Conservation (phyloP, 2,797 vertebrate species). For the Paratrypauchen microcephalus region DNA sequence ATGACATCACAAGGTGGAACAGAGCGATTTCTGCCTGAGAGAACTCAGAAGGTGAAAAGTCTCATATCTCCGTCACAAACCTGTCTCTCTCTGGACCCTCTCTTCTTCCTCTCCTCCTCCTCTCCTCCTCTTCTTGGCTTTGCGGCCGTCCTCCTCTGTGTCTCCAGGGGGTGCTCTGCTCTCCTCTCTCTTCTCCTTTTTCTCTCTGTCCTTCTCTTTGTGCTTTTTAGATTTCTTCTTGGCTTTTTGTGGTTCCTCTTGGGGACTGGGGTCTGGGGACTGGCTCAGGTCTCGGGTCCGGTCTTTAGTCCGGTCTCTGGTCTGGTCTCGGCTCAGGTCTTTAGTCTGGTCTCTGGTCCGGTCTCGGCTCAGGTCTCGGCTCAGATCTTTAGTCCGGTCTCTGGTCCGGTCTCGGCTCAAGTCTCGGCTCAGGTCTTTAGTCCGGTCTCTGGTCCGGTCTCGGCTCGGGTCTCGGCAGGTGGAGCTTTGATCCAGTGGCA, state of each 20-base stretch:
- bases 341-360: too few species aligned
- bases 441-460: too few species aligned
- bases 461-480: conserved; percentile 76
- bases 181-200: conserved; percentile 55
- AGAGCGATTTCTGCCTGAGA: too few species aligned
- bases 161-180: conserved; percentile 16
- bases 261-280: conserved; percentile 37
- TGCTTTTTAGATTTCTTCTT: conserved; percentile 86
- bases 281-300: not conserved
- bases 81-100: conserved; percentile 54
- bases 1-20: too few species aligned
- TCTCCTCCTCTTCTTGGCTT: conserved; percentile 66
- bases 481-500: conserved; percentile 81
- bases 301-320: too few species aligned
- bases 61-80: conserved; percentile 33
- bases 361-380: conserved; percentile 57
- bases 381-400: conserved; percentile 57
- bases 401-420: too few species aligned
- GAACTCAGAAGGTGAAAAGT: too few species aligned
- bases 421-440: too few species aligned
- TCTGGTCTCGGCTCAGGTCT: too few species aligned
- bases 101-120: conserved; percentile 53
- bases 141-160: conserved; percentile 41
- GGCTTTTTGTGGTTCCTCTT: not conserved
- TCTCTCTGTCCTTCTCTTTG: conserved; percentile 74